phyloP scores from a whole-genome alignment of 1,140 invertebrate genomes.

The Tetramorium parvispinum region DNA sequence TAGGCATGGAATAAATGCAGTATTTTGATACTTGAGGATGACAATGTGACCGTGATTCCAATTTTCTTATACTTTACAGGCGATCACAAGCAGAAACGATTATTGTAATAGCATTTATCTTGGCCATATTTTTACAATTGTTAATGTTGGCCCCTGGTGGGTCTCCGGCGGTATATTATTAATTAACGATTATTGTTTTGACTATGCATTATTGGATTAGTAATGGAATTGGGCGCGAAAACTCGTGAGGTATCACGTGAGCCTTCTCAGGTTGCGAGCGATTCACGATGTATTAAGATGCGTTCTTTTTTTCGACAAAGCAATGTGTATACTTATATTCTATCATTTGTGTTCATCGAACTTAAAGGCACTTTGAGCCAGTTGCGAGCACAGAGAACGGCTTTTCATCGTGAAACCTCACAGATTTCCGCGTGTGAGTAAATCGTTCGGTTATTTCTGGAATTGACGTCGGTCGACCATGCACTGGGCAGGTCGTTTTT shows the following conservation, averaged over 20 bases:
- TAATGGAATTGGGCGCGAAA: not conserved
- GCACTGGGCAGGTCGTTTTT: slow-evolving; percentile 17
- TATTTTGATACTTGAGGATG: not conserved
- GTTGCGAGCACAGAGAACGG: not conserved
- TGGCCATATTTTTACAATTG: slow-evolving; percentile 49
- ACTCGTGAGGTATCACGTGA: slow-evolving; percentile 2
- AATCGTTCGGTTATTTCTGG: slow-evolving; percentile 42
- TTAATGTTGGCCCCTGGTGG: slow-evolving; percentile 70
- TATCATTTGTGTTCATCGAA: not conserved
- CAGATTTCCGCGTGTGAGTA: slow-evolving; percentile 32
- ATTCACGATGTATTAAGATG: not conserved
- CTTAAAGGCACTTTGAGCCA: not conserved
- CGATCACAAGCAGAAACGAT: slow-evolving; percentile 39
- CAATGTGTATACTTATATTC: not conserved
- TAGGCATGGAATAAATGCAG: not conserved
- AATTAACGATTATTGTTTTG: slow-evolving; percentile 54
- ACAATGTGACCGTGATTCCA: not conserved
- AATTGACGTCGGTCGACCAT: slow-evolving; percentile 38
- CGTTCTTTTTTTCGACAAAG: not conserved
- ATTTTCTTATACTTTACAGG: slow-evolving; percentile 56
- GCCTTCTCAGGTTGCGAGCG: not conserved
- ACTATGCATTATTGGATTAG: slow-evolving; percentile 50
- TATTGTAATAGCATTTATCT: slow-evolving; percentile 63
- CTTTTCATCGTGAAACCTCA: not conserved
- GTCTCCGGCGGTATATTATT: slow-evolving; percentile 22